Base-by-base conservation (phyloP, 2,797 vertebrate species). In the Megalops cyprinoides region DNA sequence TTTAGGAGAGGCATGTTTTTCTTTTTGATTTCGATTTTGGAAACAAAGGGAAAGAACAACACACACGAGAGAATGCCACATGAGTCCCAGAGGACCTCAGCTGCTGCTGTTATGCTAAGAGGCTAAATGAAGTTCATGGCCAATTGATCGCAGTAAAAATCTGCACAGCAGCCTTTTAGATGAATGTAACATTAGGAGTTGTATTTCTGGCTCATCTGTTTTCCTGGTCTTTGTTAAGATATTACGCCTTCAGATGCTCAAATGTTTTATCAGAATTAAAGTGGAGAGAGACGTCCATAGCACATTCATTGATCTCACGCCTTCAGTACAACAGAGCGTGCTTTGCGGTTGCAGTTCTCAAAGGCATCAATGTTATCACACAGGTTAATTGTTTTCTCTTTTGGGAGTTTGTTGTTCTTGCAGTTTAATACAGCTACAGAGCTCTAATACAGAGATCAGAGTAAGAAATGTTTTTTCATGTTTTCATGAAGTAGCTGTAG, bases 31-130 rank as follows among this genome's bases (percentile, higher is more conserved):
- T 48, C 1, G 48, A 69, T 78, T 75, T 78, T 5, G 28, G 31
- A 76, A 84, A 84, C 53, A 77, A 74, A 85, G 14, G 67, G 79
- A 53, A 60, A 86, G 77, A 81, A 51, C 34, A 84, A 84, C 62
- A 79, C 44, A 34, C 44, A 28, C 42, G 73, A 23, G 75, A 65
- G 60, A 74, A 15, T 15, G 18, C 51, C 25, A 37, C 49, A 55
- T 31, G 51, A 76, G 51, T 53, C 44, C 77, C 28, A 23, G 51
- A 12, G 34, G 49, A 39, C 37, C 49, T 74, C 79, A 48, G 53
- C 69, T 58, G 42, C 55, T 23, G 42, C 39, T 5, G 25, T 14
- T 8, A 53, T 25, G 69, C 53, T 20, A 4, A 39, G 28, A 34
- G 60, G 60, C 60, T 65, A 10, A 34, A 31, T 34, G 2, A 65